Base-by-base conservation (phyloP, 2,797 vertebrate species). In the Hemibagrus guttatus region DNA sequence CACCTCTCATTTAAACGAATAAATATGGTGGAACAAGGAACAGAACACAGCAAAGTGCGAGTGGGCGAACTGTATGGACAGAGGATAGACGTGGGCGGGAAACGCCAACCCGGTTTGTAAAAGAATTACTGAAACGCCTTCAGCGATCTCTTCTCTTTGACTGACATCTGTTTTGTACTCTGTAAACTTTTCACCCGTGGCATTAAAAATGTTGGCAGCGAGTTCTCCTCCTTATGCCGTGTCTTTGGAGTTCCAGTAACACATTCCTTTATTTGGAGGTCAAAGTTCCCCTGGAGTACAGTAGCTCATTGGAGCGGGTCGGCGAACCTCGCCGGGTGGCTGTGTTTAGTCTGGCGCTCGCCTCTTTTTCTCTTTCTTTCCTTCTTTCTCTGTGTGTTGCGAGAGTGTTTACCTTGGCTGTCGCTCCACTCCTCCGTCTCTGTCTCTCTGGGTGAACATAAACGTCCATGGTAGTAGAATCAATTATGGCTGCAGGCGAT, bases 401-500 rank as follows among this genome's bases (percentile, higher is more conserved):
- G 59, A 79, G 85, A 92, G 54, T 82, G 86, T 92, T 89, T 87
- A 81, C 81, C 42, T 83, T 72, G 46, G 84, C 75, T 85, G n/a
- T 31, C 39, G 31, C 56, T 82, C 42, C n/a, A 52, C 84, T 76
- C 54, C 83, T 80, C 75, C 26, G 56, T 74, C 79, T 85, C 71
- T 46, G 84, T 85, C 87, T 88, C 80, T 78, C 81, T 46, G 64
- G 80, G 80, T 54, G 81, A 86, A 78, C 81, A 58, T 61, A 75
- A 86, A 79, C 81, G 81, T 68, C 87, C 87, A 63, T 52, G 8
- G 84, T 72, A 87, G 84, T 42, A 74, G 90, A 79, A 88, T 85
- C 59, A 76, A 90, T 90, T 86, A 84, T 49, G 75, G 78, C 74
- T 86, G 49, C 17, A 61, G 79, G 56, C 79, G 39, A 80, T 63